phyloP scores from a whole-genome alignment of 1,140 invertebrate species.

The Brachionus sp. region DNA sequence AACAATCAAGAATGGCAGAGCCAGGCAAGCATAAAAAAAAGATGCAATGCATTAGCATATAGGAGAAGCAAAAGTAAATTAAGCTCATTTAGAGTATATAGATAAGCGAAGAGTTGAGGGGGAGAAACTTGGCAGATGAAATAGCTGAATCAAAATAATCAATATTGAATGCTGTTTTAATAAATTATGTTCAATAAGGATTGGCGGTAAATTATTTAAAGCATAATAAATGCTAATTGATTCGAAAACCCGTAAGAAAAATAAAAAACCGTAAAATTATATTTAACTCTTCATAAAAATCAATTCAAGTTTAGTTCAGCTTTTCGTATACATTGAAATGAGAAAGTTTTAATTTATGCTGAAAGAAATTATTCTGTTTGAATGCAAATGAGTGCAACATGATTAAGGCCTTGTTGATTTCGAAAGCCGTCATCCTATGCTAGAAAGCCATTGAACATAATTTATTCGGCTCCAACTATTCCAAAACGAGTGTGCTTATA shows the following conservation, averaged over 20 bases:
- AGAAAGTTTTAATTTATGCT: constrained; percentile 37
- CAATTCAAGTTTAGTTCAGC: constrained; percentile 15
- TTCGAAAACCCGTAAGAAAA: not conserved
- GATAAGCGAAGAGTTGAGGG: not conserved
- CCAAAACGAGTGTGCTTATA: not conserved
- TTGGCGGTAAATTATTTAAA: not conserved
- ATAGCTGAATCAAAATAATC: not conserved
- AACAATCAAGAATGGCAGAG: not conserved
- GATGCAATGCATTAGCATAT: not conserved
- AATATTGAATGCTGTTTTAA: not conserved
- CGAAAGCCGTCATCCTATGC: not conserved
- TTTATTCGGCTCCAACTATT: not conserved
- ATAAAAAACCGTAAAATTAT: not conserved
- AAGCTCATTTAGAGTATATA: not conserved
- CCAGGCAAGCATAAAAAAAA: not conserved
- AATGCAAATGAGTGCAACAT: constrained; percentile 38
- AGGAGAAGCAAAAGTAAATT: not conserved
- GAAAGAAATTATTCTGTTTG: constrained; percentile 23
- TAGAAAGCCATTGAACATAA: constrained; percentile 1
- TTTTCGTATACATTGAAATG: not conserved
- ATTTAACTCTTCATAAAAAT: constrained; percentile 23
- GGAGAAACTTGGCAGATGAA: not conserved
- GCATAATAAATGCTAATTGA: not conserved
- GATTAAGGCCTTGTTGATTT: constrained; percentile 23
- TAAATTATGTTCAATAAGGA: not conserved